Percentiles rank a stretch among this genome's conserved stretches.
Evolutionary conservation across 2,113 vertebrate species (phyloP).

Genomic region (Dipodomys merriami): DNA sequence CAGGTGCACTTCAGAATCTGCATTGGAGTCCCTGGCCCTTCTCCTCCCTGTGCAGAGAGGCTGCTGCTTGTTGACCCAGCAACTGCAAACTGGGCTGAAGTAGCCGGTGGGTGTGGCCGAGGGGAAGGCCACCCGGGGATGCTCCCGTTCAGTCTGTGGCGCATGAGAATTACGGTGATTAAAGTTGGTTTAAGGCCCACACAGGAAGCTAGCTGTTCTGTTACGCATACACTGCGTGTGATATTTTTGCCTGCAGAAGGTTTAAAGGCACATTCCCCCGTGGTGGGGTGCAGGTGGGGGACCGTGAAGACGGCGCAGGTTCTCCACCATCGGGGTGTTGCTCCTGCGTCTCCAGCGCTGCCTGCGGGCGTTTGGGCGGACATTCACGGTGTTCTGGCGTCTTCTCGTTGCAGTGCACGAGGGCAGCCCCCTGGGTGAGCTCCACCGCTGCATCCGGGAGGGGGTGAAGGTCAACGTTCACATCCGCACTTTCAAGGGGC

Average conservation of each 20-base stretch:
- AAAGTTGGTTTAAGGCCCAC: neutral
- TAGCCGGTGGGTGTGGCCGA: no score
- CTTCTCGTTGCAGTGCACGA: slow-evolving; percentile 89
- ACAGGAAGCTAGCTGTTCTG: no score
- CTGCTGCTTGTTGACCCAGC: neutral
- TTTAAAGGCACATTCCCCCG: neutral
- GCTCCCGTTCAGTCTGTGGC: neutral
- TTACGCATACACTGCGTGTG: no score
- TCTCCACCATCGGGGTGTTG: no score
- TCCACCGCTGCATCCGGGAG: slow-evolving; percentile 94
- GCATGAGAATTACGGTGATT: neutral
- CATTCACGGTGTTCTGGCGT: neutral
- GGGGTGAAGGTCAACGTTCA: slow-evolving; percentile 95
- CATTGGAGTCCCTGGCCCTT: neutral
- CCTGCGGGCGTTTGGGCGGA: no score
- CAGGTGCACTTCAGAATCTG: neutral
- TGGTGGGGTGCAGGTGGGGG: neutral
- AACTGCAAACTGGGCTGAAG: no score
- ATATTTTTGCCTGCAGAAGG: neutral
- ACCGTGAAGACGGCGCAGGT: neutral
- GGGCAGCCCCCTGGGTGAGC: slow-evolving; percentile 95
- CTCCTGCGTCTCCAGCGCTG: no score
- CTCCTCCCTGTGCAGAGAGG: neutral
- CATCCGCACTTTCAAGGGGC: slow-evolving; percentile 97
- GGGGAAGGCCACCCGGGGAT: neutral